Evolutionary conservation across 1,140 invertebrate species (phyloP), one percentile per base, ranked within the genome.

Genomic region (Tetraneura akinire): DNA sequence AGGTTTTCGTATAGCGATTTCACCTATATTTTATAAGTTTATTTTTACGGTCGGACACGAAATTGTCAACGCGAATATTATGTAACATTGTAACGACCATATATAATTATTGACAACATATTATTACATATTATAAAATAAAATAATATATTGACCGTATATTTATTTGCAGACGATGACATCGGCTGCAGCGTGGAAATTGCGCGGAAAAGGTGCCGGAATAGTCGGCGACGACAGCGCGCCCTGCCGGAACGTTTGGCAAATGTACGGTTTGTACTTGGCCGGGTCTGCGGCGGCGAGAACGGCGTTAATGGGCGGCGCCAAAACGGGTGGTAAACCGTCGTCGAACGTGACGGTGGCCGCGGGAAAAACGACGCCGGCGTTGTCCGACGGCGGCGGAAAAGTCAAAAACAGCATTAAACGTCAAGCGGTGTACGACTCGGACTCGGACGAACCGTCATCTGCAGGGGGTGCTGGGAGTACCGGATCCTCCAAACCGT

Each of bases 401-500:
- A 51, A 23, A 16, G 18, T 49, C 6, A 55, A 53, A 8, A 45
- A 3, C 32, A 55, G 32, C 37, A 29, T 18, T 32, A 78, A 57
- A 10, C 74, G 74, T 0, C 74, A 78, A 29, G 74, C 37, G 37
- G 74, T 78, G 26, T 78, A 23, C 74, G 74, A 68, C 3, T 68
- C 53, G 9, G 74, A 78, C 0, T 1, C 14, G 53, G 55, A 78
- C 37, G 74, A 62, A 6, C 23, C 37, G 53, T 8, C 21, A 13
- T 26, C 55, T 6, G 29, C 11, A 10, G n/a, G 18, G 18, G 8
- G 26, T 26, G 1, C 45, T 8, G 45, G 1, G 45, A 10, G 10
- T 37, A 37, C 62, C 18, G 45, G 32, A 2, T 14, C 29, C 8
- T 16, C 74, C 16, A 57, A 57, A 42, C 57, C 74, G 32, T 78